Evolutionary conservation across 2,888 invertebrate species (phyloP), one percentile per base, ranked within the genome.

Genomic region (Crematogaster levior): DNA sequence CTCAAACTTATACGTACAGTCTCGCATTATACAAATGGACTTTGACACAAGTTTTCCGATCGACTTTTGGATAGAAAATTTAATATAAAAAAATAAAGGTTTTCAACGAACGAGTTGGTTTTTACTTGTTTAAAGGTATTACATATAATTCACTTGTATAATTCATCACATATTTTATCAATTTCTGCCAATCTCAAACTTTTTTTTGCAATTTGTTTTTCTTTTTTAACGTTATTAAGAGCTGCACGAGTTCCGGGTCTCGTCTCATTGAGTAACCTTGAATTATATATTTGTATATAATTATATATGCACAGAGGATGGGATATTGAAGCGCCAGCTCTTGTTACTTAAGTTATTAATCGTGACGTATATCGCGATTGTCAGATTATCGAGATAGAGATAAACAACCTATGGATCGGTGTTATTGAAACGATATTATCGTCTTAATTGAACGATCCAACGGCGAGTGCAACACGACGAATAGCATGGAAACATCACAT

Each of bases 351-450:
- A 70, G 70, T 77, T 77, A 70, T 77, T 56, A 70, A 77, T 77
- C 53, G 66, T 34, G 30, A 77, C 53, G 53, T 40, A 21, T 21
- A 68, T 56, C 30, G 53, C 77, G 56, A 77, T 77, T 18, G 77
- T 21, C 7, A 30, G 72, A 68, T 77, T 77, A 56, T 77, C 70
- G 53, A 34, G 70, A 70, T 53, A 6, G 40, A 43, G 30, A 56
- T 53, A 37, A 77, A 70, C 43, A 77, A 70, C 72, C 21, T 21
- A 53, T 53, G 70, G 70, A 68, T 77, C 53, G 77, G 70, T 34
- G 34, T 70, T 77, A 70, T 77, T 70, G 77, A 77, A 77, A 77
- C 56, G 56, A 70, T 70, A 77, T 65, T 75, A 75, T 77, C 56
- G 30, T 30, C 43, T 70, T 77, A 77, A 77, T 77, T 77, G 77